Base-by-base conservation (phyloP, 30 jellyfish, hydroid and myxozoan species). In the Pelagia noctiluca region DNA sequence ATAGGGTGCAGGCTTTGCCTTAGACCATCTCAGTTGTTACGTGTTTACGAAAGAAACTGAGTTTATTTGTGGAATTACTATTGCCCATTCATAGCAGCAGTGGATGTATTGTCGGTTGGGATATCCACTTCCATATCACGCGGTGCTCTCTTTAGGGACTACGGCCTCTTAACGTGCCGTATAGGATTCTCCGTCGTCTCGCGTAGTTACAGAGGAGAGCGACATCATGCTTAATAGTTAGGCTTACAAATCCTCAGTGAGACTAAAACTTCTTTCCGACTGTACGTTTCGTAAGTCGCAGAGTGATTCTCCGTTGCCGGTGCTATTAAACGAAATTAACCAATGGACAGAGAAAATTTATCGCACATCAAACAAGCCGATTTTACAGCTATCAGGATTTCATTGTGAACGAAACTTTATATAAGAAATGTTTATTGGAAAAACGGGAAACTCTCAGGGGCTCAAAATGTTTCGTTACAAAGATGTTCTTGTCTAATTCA, bases 91-190 rank as follows among this genome's bases (percentile, higher is more conserved):
- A 42, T 32, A 50, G 70, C 92, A 82, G 86, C 84, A 71, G 71
- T 30, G 28, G 48, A 48, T 36, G 71, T 67, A 21, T 71, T 82
- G 80, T 82, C 85, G 82, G 82, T 35, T 29, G 50, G 54, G 80
- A 61, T 82, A 82, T 82, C 92, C 28, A 35, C 70, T 50, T 82
- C 86, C 46, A 42, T 60, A 80, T 53, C 92, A 85, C 54, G 62
- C 54, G 4, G 92, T 16, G 92, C 13, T 25, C 92, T 26, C 75
- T 26, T 57, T 70, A 54, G 82, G 80, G 86, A 35, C 60, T 48
- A 12, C 25, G 29, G 69, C 70, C n/a, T 68, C 85, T 82, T 68
- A 82, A 82, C 29, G 70, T 82, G 82, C 92, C 92, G 92, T 82
- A 26, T 80, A 37, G 35, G 38, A 52, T 69, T 70, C 82, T 36